phyloP scores from a whole-genome alignment of 2,888 invertebrate species.

The Andrena fulva region DNA sequence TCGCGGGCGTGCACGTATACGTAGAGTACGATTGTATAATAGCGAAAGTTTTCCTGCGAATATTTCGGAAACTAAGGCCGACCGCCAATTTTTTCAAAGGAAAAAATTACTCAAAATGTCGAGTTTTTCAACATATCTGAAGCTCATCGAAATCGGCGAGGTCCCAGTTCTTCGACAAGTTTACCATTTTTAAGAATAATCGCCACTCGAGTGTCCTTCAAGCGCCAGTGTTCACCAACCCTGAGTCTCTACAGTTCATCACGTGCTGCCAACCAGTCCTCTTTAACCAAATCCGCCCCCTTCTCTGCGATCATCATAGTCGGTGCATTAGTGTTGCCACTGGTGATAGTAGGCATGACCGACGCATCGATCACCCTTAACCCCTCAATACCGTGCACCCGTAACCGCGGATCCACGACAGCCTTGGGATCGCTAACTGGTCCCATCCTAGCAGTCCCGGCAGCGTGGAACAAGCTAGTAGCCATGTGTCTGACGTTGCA shows the following conservation, averaged over 20 bases:
- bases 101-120: no score
- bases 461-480: slow-evolving; percentile 87
- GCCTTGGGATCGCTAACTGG: slow-evolving; percentile 81
- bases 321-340: slow-evolving; percentile 88
- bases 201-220: no score
- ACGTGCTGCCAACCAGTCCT: slow-evolving; percentile 84
- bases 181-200: no score
- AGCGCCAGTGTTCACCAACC: no score
- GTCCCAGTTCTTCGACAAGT: no score
- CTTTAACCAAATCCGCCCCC: slow-evolving; percentile 88
- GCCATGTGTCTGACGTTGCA: slow-evolving; percentile 86
- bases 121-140: no score
- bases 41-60: no score
- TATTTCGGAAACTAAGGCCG: no score
- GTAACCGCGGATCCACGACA: slow-evolving; percentile 87
- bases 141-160: no score
- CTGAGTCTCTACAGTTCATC: slow-evolving; percentile 3
- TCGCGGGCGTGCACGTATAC: no score
- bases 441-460: slow-evolving; percentile 88
- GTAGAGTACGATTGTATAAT: no score
- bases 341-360: slow-evolving; percentile 88
- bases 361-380: slow-evolving; percentile 89
- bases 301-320: slow-evolving; percentile 89
- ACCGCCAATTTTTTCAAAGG: no score
- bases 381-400: slow-evolving; percentile 86